Base-by-base conservation (phyloP, 2,888 invertebrate genomes). In the Nomada fucata region DNA sequence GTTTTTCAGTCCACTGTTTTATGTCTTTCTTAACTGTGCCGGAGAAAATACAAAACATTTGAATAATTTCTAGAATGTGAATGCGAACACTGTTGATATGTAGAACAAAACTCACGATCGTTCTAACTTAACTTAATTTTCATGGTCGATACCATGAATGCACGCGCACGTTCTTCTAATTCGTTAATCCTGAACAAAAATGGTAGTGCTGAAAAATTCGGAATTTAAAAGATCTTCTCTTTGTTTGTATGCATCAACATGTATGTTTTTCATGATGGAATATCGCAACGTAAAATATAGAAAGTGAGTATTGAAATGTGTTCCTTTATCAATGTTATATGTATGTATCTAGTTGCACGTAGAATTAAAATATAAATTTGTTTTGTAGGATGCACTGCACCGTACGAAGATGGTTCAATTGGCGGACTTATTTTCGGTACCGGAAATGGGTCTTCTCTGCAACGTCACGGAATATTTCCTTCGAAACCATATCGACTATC, bases 381-480 rank as follows among this genome's bases (percentile, higher is more conserved):
- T 36, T 86, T 86, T 88, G n/a, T 69, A 93, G 93, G 91, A 92
- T 76, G 90, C 89, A 53, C 77, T 92, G 15, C 91, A 91, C 23
- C 91, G 93, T 29, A 91, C 94, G 29, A 95, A 95, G 94, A 98
- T 99, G 98, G 96, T 98, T 23, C 99, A 99, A 93, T 94, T 99
- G 89, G 98, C 99, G 7, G 99, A 99, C 95, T 94, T 99, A 73
- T 99, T 99, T 94, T 98, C 99, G 10, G 97, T 99, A 61, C 99
- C 99, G 44, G 99, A 99, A 95, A 98, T 99, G 97, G 97, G 97
- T 86, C 94, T 99, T 59, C 94, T 99, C 3, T 98, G 98, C 90
- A 98, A 98, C 94, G 97, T 99, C 3, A 97, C 98, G 0, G 98
- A 99, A 94, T 98, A 97, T 94, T 98, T 99, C 91, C 96, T 97